phyloP scores from a whole-genome alignment of 2,113 vertebrate genomes.

The Scortum barcoo region DNA sequence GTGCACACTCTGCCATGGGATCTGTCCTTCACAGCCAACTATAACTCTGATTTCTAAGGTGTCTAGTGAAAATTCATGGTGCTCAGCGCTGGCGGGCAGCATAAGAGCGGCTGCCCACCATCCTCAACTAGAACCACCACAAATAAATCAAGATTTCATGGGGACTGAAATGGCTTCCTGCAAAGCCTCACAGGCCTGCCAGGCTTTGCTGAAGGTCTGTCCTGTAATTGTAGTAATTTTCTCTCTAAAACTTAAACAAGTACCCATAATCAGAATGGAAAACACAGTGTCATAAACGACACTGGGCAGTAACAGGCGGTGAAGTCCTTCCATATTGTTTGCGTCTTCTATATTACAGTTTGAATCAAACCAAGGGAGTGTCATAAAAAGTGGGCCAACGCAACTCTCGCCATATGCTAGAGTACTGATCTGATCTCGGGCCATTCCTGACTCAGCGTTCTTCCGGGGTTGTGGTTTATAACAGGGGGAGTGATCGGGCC shows the following conservation, averaged over 20 bases:
- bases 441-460: conserved; percentile 66
- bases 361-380: conserved; percentile 39
- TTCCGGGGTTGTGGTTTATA: conserved; percentile 44
- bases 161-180: conserved; percentile 50
- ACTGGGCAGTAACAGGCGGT: conserved; percentile 11
- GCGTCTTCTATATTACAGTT: not conserved
- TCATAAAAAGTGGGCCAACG: conserved; percentile 34
- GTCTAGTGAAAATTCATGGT: conserved; percentile 67
- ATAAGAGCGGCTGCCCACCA: conserved; percentile 39
- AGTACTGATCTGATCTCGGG: conserved; percentile 53
- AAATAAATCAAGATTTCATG: conserved; percentile 74
- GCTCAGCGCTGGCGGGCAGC: conserved; percentile 40
- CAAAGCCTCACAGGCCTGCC: conserved; percentile 25
- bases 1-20: conserved; percentile 30
- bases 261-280: conserved; percentile 8
- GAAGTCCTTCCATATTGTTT: conserved; percentile 30
- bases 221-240: conserved; percentile 26
- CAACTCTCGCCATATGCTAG: conserved; percentile 27
- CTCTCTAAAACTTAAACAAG: conserved; percentile 39
- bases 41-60: conserved; percentile 79
- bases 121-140: conserved; percentile 29
- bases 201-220: conserved; percentile 46
- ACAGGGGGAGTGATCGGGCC: conserved; percentile 40
- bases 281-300: conserved; percentile 15
- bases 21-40: conserved; percentile 65